Evolutionary conservation across 2,888 invertebrate genomes (phyloP), one percentile per base, ranked within the genome.

Genomic region (Dicyrtoma fusca): DNA sequence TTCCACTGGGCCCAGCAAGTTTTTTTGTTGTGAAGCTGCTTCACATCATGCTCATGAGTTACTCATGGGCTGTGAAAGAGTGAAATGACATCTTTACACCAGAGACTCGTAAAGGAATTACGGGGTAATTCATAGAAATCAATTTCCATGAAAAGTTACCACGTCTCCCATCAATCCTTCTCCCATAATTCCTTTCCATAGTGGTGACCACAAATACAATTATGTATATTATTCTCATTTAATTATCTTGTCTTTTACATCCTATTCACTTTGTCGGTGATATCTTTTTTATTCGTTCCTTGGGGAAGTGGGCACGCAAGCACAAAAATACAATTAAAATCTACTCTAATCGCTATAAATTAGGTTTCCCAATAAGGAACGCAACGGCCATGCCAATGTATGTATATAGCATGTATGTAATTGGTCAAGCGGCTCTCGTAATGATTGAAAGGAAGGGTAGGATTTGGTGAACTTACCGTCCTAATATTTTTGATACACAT

Each of bases 401-500:
- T n/a, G n/a, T n/a, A n/a, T n/a, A n/a, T n/a, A n/a, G n/a, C n/a
- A n/a, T n/a, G n/a, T n/a, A n/a, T n/a, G n/a, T n/a, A n/a, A n/a
- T n/a, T n/a, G n/a, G n/a, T n/a, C n/a, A n/a, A n/a, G n/a, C n/a
- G n/a, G n/a, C n/a, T n/a, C n/a, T n/a, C n/a, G n/a, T n/a, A n/a
- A n/a, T n/a, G n/a, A n/a, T n/a, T 53, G 17, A 53, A 13, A 53
- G 10, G 53, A 53, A 53, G 17, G 17, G n/a, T n/a, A n/a, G n/a
- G n/a, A n/a, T n/a, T n/a, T n/a, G n/a, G n/a, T n/a, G n/a, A 11
- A 51, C 69, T 77, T 84, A 86, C 81, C 83, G 84, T 74, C 87
- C 86, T 34, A 88, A 84, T 75, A 87, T 88, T 82, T 87, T 88
- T 77, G 86, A 84, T 57, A 88, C 86, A 81, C 85, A 88, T 75